Evolutionary conservation across 2,888 invertebrate genomes (phyloP).

Genomic region (Rhimphoctona megacephalus): DNA sequence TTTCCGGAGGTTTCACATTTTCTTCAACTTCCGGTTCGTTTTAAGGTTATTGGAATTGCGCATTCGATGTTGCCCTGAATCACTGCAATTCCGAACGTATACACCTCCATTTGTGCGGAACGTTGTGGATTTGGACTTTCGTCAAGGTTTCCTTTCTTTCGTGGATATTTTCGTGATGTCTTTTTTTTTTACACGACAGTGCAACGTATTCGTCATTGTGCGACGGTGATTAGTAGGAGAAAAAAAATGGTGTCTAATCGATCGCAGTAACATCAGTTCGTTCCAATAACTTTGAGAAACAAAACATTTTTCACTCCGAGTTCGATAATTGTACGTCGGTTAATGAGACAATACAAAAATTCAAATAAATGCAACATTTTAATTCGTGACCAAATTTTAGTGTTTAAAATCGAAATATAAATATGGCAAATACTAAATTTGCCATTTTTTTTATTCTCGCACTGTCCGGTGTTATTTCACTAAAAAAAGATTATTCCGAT

Average conservation of each 20-base stretch:
- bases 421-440: constrained; percentile 61
- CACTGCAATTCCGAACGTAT: constrained; percentile 5
- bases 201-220: background rate
- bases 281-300: background rate
- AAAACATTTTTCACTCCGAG: background rate
- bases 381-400: background rate
- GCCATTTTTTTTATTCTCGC: constrained; percentile 63
- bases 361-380: background rate
- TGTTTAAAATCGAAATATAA: constrained; percentile 19
- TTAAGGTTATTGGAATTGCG: constrained; percentile 1
- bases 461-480: constrained; percentile 47
- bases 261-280: background rate
- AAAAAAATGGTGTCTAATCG: constrained; percentile 2
- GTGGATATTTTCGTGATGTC: background rate
- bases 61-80: constrained; percentile 16
- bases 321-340: background rate
- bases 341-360: background rate
- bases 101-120: background rate
- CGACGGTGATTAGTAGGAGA: background rate
- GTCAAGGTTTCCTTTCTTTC: constrained; percentile 28
- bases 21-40: constrained; percentile 15
- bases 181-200: background rate
- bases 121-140: constrained; percentile 34
- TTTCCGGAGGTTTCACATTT: constrained; percentile 3
- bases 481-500: constrained; percentile 76